Evolutionary conservation across 2,888 invertebrate genomes (phyloP), one percentile per base, ranked within the genome.

Genomic region (Uropetala carovei): DNA sequence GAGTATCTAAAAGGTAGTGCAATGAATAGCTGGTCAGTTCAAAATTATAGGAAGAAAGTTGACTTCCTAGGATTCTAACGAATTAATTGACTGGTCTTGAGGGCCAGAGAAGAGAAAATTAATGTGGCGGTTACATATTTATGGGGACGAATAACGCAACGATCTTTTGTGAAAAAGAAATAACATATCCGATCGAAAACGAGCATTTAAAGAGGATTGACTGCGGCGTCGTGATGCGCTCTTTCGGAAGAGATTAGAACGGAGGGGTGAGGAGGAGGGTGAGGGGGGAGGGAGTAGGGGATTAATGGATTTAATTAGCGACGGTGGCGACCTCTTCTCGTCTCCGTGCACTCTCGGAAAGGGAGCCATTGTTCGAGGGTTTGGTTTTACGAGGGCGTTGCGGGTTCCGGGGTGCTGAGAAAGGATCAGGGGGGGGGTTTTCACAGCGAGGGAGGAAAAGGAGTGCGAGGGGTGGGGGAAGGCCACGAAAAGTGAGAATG

Each of bases 231-330:
- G 75, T 27, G 43, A 43, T 75, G 22, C 1, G 11, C 13, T 27
- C 9, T 27, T 27, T 75, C 18, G 27, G 22, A 27, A 27, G 27
- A 27, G 22, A 75, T 75, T 27, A 43, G 10, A 75, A 75, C 22
- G 22, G 22, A 75, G 75, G 22, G 75, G 22, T 11, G 75, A 13
- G 22, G 22, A 75, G 27, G 75, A 75, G 13, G 27, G 5, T 10
- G 68, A 75, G 22, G 27, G 9, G 22, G 22, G 22, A 13, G 5
- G 22, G 68, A 75, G 22, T 13, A 27, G 22, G 22, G 22, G 13
- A 22, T 75, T 27, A 27, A 75, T 75, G 75, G 22, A 75, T 75
- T 75, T 27, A 75, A 75, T 75, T 75, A 75, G 75, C 13, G 75
- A 4, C 4, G 27, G 13, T 75, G 75, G 75, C 27, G 22, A 27